phyloP scores from a whole-genome alignment of 2,888 invertebrate genomes.

The Pseudoips prasinana region DNA sequence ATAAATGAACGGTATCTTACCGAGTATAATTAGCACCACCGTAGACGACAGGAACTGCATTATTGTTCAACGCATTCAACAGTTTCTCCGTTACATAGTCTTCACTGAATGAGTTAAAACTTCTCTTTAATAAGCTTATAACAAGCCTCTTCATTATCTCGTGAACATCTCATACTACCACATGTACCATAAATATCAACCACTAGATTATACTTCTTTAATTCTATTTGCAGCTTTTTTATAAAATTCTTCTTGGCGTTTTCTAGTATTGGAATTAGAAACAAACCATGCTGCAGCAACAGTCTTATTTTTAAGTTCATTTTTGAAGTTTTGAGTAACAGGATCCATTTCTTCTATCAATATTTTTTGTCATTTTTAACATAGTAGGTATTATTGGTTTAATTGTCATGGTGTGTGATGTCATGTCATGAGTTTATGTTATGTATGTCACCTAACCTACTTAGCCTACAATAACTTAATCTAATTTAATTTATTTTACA shows the following conservation, averaged over 20 bases:
- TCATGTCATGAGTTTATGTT: no score
- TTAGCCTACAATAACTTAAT: no score
- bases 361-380: no score
- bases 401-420: no score
- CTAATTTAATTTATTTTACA: no score
- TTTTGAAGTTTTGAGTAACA: conserved; percentile 37
- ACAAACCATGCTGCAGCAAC: conserved; percentile 47
- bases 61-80: conserved; percentile 50
- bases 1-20: no score
- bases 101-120: conserved; percentile 53
- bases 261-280: conserved; percentile 32
- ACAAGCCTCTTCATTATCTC: conserved; percentile 37
- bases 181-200: conserved; percentile 38
- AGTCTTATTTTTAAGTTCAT: conserved; percentile 35
- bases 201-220: conserved; percentile 15
- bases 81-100: conserved; percentile 60
- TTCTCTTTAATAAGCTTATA: conserved; percentile 34
- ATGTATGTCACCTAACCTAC: no score
- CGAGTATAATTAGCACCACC: conserved; percentile 77
- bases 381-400: no score
- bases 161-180: conserved; percentile 26
- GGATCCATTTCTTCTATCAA: conserved; percentile 45
- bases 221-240: conserved; percentile 14
- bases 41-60: conserved; percentile 85
- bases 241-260: conserved; percentile 23